A percentile compares a stretch with the other conserved stretches of the same genome.
These are phyloP conservation scores for Uria aalge DNA, from an alignment of 2,113 vertebrate genomes.

Conservation along the genomic window DNA sequence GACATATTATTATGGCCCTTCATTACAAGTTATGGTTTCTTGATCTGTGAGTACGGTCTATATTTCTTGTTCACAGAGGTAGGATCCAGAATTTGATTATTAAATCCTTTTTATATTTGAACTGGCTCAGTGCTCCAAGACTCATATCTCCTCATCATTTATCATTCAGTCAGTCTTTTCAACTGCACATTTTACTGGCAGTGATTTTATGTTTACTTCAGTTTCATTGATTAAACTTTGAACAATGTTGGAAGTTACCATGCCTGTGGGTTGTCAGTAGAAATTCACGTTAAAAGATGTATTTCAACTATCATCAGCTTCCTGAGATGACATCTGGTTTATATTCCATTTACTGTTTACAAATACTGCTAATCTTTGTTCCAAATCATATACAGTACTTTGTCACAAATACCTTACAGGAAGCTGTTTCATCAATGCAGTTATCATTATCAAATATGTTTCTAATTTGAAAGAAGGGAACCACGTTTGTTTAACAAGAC, in stretches of 20 bases:
- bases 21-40: background rate
- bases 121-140: background rate
- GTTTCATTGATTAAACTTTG: background rate
- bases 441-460: background rate
- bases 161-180: background rate
- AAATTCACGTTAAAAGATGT: background rate
- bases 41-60: background rate
- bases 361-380: background rate
- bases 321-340: background rate
- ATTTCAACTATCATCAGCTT: background rate
- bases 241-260: background rate
- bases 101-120: background rate
- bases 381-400: background rate
- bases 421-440: background rate
- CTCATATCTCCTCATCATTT: background rate
- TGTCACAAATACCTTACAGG: background rate
- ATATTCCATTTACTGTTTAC: background rate
- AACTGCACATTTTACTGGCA: background rate
- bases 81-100: background rate
- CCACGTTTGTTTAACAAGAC: background rate
- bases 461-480: background rate
- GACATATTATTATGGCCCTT: background rate
- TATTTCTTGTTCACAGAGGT: background rate
- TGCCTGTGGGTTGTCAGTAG: background rate
- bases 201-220: background rate